phyloP scores from a whole-genome alignment of 2,113 vertebrate species.

The Noctilio leporinus region DNA sequence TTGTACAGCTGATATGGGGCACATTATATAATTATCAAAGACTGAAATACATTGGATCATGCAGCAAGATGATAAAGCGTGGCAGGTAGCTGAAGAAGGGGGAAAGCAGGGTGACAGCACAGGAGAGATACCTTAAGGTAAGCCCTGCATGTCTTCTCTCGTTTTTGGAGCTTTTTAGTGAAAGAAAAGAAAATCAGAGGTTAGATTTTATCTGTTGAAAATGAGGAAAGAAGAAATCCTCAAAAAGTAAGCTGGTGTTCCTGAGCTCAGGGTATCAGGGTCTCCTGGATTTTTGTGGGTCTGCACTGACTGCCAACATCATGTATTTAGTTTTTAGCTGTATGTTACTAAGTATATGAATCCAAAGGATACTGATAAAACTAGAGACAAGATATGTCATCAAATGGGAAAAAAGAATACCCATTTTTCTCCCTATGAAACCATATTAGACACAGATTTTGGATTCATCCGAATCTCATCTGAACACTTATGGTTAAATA shows the following conservation, averaged over 20 bases:
- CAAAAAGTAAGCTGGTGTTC: slow-evolving; percentile 55
- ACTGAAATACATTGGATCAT: slow-evolving; percentile 84
- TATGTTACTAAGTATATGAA: neutral
- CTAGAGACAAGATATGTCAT: slow-evolving; percentile 1
- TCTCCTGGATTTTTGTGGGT: neutral
- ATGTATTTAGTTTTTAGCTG: neutral
- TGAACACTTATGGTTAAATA: neutral
- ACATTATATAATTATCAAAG: slow-evolving; percentile 85
- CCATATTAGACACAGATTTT: neutral
- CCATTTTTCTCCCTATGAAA: neutral
- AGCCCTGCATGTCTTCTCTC: slow-evolving; percentile 99
- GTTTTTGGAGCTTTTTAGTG: slow-evolving; percentile 98
- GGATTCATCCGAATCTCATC: neutral
- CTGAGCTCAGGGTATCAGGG: neutral
- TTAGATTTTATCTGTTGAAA: slow-evolving; percentile 80
- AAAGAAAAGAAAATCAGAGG: slow-evolving; percentile 85
- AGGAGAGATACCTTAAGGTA: slow-evolving; percentile 98
- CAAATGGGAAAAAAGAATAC: neutral
- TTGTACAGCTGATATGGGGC: slow-evolving; percentile 81
- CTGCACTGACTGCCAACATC: neutral
- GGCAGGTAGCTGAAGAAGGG: slow-evolving; percentile 81
- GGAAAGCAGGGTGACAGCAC: slow-evolving; percentile 85
- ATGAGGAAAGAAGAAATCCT: slow-evolving; percentile 68
- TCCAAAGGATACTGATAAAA: neutral
- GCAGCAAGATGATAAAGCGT: slow-evolving; percentile 83